These are phyloP conservation scores for Tetranychus piercei DNA, from an alignment of 2,888 invertebrate genomes.

Conservation along the genomic window DNA sequence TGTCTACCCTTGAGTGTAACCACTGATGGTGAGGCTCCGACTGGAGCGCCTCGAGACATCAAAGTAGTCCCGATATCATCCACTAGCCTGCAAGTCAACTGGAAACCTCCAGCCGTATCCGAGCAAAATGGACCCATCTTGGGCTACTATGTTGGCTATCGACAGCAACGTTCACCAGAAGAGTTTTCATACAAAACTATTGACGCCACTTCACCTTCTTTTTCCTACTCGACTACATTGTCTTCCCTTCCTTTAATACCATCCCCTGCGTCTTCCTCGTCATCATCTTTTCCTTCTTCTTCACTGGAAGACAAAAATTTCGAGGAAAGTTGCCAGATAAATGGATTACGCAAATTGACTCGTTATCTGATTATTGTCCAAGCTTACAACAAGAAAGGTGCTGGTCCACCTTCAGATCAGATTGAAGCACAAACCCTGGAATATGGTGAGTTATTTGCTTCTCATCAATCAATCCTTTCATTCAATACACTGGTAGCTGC, in stretches of 20 bases:
- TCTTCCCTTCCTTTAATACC: background rate
- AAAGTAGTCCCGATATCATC: constrained; percentile 32
- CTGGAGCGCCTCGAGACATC: constrained; percentile 32
- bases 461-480: background rate
- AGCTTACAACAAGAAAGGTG: constrained; percentile 24
- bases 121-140: constrained; percentile 12
- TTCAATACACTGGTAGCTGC: too few species aligned
- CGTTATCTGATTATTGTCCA: constrained; percentile 29
- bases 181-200: constrained; percentile 6
- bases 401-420: constrained; percentile 24
- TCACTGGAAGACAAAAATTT: constrained; percentile 22
- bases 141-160: constrained; percentile 29
- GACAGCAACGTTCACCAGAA: constrained; percentile 21
- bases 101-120: constrained; percentile 37
- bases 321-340: constrained; percentile 10
- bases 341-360: constrained; percentile 19
- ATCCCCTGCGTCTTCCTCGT: background rate
- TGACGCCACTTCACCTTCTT: background rate
- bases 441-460: constrained; percentile 6
- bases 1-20: constrained; percentile 33
- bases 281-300: background rate
- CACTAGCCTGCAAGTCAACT: constrained; percentile 32
- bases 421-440: constrained; percentile 20
- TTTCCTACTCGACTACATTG: constrained; percentile 20
- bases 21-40: constrained; percentile 34